A percentile compares a stretch with the other conserved stretches of the same genome.
Evolutionary conservation across 2,797 vertebrate species (phyloP).

Genomic region (Sciurus carolinensis): DNA sequence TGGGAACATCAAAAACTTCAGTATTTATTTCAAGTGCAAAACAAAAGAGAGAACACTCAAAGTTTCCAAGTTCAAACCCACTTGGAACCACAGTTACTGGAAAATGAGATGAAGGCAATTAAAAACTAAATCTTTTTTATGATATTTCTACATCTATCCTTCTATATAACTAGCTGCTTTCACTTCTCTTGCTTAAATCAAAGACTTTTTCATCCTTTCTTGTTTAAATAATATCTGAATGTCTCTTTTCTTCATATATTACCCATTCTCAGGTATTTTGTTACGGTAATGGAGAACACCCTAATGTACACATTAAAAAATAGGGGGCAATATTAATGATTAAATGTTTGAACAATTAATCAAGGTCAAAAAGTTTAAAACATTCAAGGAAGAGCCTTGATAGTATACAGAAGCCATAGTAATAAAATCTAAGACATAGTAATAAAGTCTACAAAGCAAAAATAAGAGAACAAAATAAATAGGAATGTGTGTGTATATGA

Average conservation of each 20-base stretch:
- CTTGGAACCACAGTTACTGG: not conserved
- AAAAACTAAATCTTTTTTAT: not conserved
- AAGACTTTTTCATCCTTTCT: not conserved
- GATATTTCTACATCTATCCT: not conserved
- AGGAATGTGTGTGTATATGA: not conserved
- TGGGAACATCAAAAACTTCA: not conserved
- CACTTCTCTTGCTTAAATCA: not conserved
- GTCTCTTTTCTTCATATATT: not conserved
- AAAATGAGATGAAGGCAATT: conserved; percentile 44
- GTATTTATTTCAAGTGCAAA: not conserved
- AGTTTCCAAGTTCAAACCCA: conserved; percentile 42
- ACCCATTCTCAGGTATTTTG: not conserved
- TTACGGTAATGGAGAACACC: not conserved
- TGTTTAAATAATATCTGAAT: conserved; percentile 6
- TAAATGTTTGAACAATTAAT: conserved; percentile 56
- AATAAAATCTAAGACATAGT: not conserved
- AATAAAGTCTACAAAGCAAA: not conserved
- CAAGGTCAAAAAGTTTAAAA: not conserved
- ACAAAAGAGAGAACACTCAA: not conserved
- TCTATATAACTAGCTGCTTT: not conserved
- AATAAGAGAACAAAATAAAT: not conserved
- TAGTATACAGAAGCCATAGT: not conserved
- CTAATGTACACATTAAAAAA: not conserved
- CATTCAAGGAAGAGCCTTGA: not conserved
- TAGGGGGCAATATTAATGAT: not conserved